These are phyloP conservation scores for Lithobates sylvaticus DNA, from an alignment of 2,797 vertebrate species.

Conservation along the genomic window DNA sequence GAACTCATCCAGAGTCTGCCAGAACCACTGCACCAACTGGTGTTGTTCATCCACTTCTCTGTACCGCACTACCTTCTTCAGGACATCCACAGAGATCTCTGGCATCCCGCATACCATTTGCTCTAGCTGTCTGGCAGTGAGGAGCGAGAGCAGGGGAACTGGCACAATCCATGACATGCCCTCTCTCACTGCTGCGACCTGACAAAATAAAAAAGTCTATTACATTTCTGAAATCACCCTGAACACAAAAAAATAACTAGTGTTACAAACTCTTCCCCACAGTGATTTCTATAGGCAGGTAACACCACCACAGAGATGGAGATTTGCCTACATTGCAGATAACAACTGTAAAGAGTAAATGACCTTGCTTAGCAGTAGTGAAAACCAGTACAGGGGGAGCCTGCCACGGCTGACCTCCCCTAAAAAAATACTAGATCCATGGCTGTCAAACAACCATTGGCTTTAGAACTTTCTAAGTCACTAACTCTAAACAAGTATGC, in stretches of 20 bases:
- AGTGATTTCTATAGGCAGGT: background rate
- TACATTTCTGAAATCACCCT: background rate
- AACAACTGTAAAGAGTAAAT: no score
- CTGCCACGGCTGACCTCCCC: no score
- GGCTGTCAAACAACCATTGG: no score
- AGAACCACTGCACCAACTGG: conserved; percentile 84
- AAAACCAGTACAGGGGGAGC: no score
- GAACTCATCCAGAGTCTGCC: conserved; percentile 83
- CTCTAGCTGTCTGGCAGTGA: conserved; percentile 83
- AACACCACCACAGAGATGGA: no score
- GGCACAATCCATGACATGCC: conserved; percentile 87
- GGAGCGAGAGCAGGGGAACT: conserved; percentile 81
- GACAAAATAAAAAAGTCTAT: conserved; percentile 29
- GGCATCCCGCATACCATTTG: conserved; percentile 87
- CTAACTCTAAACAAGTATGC: no score
- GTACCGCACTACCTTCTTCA: conserved; percentile 85
- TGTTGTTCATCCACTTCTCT: conserved; percentile 84
- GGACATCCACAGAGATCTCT: conserved; percentile 83
- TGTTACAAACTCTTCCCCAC: no score
- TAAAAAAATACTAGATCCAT: no score
- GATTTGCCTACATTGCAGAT: no score
- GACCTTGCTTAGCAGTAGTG: no score
- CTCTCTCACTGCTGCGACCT: conserved; percentile 85
- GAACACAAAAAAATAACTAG: background rate
- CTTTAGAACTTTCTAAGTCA: no score